These are phyloP conservation scores for Phocides pigmalion DNA, from an alignment of 1,140 invertebrate genomes.

Conservation along the genomic window DNA sequence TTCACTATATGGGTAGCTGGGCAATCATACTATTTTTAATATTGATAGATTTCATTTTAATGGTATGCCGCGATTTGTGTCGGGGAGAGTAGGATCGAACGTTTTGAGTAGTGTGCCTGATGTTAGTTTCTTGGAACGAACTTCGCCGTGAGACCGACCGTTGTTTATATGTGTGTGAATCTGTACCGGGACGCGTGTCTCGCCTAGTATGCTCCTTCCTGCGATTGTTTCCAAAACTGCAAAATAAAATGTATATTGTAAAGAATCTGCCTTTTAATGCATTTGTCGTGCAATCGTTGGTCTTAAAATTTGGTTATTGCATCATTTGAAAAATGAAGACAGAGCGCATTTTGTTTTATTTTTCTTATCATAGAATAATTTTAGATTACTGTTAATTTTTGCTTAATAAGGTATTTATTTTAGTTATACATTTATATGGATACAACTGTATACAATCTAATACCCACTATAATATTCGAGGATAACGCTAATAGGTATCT, in stretches of 20 bases:
- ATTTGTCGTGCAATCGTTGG: conserved; percentile 63
- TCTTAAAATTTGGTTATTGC: conserved; percentile 54
- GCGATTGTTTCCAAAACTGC: conserved; percentile 55
- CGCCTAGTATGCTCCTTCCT: conserved; percentile 47
- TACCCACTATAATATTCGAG: conserved; percentile 56
- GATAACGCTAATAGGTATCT: conserved; percentile 19
- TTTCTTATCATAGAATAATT: conserved; percentile 60
- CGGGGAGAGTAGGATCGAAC: conserved; percentile 45
- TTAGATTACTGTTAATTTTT: conserved; percentile 75
- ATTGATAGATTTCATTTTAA: conserved; percentile 67
- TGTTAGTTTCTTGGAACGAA: conserved; percentile 50
- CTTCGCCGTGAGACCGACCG: conserved; percentile 38
- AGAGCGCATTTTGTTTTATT: conserved; percentile 72
- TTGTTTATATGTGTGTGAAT: conserved; percentile 55
- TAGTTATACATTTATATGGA: conserved; percentile 81
- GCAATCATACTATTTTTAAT: conserved; percentile 80
- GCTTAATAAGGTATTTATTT: conserved; percentile 83
- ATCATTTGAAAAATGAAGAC: conserved; percentile 51
- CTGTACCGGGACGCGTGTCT: conserved; percentile 39
- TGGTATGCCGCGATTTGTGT: conserved; percentile 55
- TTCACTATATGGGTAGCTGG: conserved; percentile 81
- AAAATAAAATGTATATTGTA: conserved; percentile 68
- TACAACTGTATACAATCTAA: conserved; percentile 80
- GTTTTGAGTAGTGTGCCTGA: conserved; percentile 57
- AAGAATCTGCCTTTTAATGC: conserved; percentile 78